Evolutionary conservation across 2,797 vertebrate species (phyloP), one percentile per base, ranked within the genome.

Genomic region (Microctenopoma lineatum): DNA sequence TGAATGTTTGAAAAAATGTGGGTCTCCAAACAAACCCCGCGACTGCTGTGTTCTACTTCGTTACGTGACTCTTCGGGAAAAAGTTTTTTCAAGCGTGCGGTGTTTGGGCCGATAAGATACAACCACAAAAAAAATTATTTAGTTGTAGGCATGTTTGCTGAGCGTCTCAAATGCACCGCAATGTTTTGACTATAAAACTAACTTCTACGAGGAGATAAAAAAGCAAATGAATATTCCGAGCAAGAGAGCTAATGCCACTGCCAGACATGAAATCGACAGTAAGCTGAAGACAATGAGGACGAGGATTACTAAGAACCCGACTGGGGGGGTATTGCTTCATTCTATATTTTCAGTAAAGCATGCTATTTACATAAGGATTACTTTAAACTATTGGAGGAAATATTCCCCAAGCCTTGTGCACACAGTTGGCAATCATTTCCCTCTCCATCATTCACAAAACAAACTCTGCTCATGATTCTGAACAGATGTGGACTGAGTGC

Each of bases 291-390:
- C 92, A 93, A 92, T 92, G 89, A 89, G 77, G 71, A 80, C 15
- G 84, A 89, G 88, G 92, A 93, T 92, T 93, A 92, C 70, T 11
- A 68, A 73, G 80, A 82, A 84, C 74, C 83, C 61, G 27, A 52
- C 80, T 77, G 71, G 69, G 73, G 56, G 53, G 34, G 44, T 45
- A 64, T 82, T 70, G 80, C 77, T 86, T 91, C 83, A 86, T 91
- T 92, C 89, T 92, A 89, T 91, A 89, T 89, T 92, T 92, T 73
- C 81, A 86, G 87, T 86, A 91, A 91, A 91, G 88, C 81, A 77
- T 72, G 79, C 75, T 90, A 92, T 91, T 92, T 93, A 92, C 90
- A 92, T 90, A 87, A 83, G 87, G 91, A 92, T 91, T 92, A 91
- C 85, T 89, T 87, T 84, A 90, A 91, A 93, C 85, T 89, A 87